Conservation (phyloP, 1,140 invertebrate genomes). For the Monochamus saltuarius region DNA sequence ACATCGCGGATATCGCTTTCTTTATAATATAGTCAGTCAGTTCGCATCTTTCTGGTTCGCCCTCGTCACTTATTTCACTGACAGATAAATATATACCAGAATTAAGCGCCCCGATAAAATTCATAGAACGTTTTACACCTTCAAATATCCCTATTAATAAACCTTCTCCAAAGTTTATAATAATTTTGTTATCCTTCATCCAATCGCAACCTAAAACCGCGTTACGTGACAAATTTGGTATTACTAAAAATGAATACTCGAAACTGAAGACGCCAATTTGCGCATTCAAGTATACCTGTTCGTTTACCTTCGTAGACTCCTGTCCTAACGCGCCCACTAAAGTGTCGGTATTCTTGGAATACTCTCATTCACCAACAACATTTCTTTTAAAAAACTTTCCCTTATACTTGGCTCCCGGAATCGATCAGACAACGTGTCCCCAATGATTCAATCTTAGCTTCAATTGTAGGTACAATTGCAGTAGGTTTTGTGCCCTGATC, state of each 20-base stretch:
- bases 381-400: too few relatives aligned
- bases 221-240: too few relatives aligned
- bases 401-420: too few relatives aligned
- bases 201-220: too few relatives aligned
- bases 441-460: background rate
- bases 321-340: slow-evolving; percentile 29
- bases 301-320: slow-evolving; percentile 27
- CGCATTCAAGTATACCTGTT: slow-evolving; percentile 20
- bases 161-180: too few relatives aligned
- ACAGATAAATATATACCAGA: too few relatives aligned
- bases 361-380: slow-evolving; percentile 2
- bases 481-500: background rate
- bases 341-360: slow-evolving; percentile 30
- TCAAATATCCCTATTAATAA: too few relatives aligned
- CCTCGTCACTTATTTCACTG: too few relatives aligned
- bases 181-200: too few relatives aligned
- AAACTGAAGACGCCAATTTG: background rate
- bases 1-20: background rate
- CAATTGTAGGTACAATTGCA: background rate
- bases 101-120: too few relatives aligned
- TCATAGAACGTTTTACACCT: too few relatives aligned
- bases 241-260: slow-evolving; percentile 29
- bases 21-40: background rate
- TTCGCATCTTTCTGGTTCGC: too few relatives aligned
- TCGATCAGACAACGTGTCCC: slow-evolving; percentile 20